Conservation (phyloP, 2,797 vertebrate species). For the Spondyliosoma cantharus region DNA sequence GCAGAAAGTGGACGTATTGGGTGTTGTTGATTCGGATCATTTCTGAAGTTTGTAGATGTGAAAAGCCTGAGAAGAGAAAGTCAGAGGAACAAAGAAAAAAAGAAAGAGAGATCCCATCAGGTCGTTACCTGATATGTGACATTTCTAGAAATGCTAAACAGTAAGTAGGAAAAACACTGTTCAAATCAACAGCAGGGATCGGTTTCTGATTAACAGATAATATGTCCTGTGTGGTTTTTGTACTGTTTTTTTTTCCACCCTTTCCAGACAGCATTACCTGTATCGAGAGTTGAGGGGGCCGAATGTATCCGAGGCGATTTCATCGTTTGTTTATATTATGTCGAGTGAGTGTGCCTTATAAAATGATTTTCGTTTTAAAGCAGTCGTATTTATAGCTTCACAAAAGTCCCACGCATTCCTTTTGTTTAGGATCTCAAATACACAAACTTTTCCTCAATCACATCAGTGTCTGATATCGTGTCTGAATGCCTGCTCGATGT, state of each 20-base stretch:
- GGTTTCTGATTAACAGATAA: constrained; percentile 33
- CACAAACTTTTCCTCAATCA: constrained; percentile 21
- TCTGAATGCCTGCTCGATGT: constrained; percentile 54
- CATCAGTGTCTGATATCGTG: constrained; percentile 11
- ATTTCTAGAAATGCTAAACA: constrained; percentile 35
- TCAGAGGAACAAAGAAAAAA: constrained; percentile 24
- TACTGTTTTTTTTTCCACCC: constrained; percentile 15
- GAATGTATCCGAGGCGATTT: constrained; percentile 2
- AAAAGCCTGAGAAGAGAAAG: constrained; percentile 52
- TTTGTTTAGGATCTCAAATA: neutral
- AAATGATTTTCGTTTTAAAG: constrained; percentile 1
- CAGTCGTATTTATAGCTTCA: neutral
- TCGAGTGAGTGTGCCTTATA: neutral
- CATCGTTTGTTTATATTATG: constrained; percentile 1
- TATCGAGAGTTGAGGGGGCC: constrained; percentile 44
- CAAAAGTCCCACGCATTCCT: neutral
- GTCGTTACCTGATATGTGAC: constrained; percentile 2
- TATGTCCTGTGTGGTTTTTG: constrained; percentile 40
- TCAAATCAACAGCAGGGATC: constrained; percentile 30
- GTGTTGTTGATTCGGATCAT: constrained; percentile 86
- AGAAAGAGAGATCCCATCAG: constrained; percentile 12
- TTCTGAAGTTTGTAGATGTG: constrained; percentile 46
- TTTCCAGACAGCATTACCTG: constrained; percentile 32
- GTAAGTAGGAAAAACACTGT: constrained; percentile 37
- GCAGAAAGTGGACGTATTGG: constrained; percentile 83